These are phyloP conservation scores for Percopsis transmontana DNA, from an alignment of 2,113 vertebrate species.

Conservation along the genomic window DNA sequence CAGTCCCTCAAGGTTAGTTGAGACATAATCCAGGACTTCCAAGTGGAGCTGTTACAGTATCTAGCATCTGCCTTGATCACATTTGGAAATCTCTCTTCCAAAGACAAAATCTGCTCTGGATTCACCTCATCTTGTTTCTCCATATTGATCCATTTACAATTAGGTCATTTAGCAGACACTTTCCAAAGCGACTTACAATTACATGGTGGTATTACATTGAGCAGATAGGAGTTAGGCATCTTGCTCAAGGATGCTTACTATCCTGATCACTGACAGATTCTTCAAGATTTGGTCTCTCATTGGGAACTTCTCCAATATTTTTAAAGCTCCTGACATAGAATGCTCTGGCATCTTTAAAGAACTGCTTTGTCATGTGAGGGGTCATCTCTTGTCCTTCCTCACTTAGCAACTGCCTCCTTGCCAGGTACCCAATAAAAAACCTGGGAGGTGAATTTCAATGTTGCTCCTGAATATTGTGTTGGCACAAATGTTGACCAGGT, in stretches of 20 bases:
- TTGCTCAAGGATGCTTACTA: too few relatives aligned
- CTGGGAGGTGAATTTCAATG: constrained; percentile 32
- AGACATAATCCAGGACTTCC: constrained; percentile 36
- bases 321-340: constrained; percentile 42
- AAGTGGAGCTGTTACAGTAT: constrained; percentile 28
- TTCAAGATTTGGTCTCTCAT: constrained; percentile 44
- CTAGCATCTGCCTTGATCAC: constrained; percentile 25
- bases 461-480: constrained; percentile 31
- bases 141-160: too few relatives aligned
- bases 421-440: constrained; percentile 25
- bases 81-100: constrained; percentile 42
- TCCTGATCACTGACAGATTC: constrained; percentile 43
- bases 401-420: constrained; percentile 25
- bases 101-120: constrained; percentile 33
- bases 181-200: too few relatives aligned
- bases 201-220: too few relatives aligned
- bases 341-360: constrained; percentile 39
- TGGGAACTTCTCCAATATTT: constrained; percentile 47
- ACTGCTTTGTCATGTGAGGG: constrained; percentile 30
- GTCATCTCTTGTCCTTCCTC: constrained; percentile 34
- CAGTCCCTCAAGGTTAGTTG: constrained; percentile 40
- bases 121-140: constrained; percentile 37
- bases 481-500: constrained; percentile 43
- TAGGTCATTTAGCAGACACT: too few relatives aligned
- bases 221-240: too few relatives aligned